phyloP scores from a whole-genome alignment of 2,797 vertebrate species.

The Dryobates pubescens region DNA sequence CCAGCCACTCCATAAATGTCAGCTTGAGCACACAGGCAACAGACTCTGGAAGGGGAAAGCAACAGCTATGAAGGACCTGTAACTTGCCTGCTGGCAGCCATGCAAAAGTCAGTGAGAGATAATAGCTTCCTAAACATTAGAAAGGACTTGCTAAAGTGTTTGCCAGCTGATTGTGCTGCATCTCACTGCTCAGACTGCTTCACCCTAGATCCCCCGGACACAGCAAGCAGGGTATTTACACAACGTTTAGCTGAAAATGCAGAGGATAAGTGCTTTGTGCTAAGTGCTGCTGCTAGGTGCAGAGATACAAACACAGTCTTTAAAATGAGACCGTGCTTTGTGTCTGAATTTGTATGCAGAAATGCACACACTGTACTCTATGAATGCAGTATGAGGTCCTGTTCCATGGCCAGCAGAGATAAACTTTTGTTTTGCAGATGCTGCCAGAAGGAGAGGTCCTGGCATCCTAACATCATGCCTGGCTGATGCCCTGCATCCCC shows the following conservation, averaged over 20 bases:
- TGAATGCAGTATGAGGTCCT: fast-evolving
- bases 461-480: fast-evolving
- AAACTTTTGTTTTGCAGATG: background rate
- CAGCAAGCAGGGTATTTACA: background rate
- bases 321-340: background rate
- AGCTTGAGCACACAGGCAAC: fast-evolving
- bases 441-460: background rate
- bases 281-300: background rate
- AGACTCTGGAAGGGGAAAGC: background rate
- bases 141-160: background rate
- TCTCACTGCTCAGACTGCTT: background rate
- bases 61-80: background rate
- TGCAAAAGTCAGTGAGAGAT: background rate
- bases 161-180: background rate
- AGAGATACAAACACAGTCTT: background rate
- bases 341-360: background rate
- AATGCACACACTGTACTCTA: background rate
- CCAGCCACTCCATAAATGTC: background rate
- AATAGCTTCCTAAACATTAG: background rate
- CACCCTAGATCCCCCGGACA: fast-evolving
- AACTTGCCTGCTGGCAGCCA: background rate
- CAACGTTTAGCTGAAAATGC: background rate
- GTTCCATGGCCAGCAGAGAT: background rate
- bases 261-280: background rate
- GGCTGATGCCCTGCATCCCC: background rate